Base-by-base conservation (phyloP, 2,888 invertebrate species). In the Embidobia sp. region DNA sequence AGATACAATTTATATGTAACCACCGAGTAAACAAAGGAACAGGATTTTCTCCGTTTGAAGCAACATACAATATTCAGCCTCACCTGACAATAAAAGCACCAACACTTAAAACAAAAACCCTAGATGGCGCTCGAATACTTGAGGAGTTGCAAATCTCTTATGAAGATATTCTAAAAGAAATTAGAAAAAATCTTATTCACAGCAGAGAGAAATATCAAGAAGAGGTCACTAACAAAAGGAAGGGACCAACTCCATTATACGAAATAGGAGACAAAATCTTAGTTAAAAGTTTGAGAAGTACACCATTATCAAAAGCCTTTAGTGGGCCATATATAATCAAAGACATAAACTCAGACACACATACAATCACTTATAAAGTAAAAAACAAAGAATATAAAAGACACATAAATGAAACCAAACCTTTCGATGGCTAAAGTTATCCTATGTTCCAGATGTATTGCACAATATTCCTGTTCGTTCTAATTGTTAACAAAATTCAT, bases 371-470 rank as follows among this genome's bases (percentile, higher is more conserved):
- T 7, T 48, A 48, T 13, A 48, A 48, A 48, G n/a, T n/a, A n/a
- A n/a, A n/a, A n/a, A 27, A 27, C 13, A 29, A 3, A 15, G 29
- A 48, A 48, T 8, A 48, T 3, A 13, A 16, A 15, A 7, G 49
- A 33, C 33, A 49, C n/a, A n/a, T n/a, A n/a, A 49, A 49, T 19
- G 49, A 49, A 8, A 49, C 49, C 1, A 49, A 49, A 33, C 49
- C 49, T 22, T 49, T 49, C 11, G 31, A 49, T 10, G 33, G 19
- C 7, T 49, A 49, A 49, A 8, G 2, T 2, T n/a, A n/a, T 6
- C n/a, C 7, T 31, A 4, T 33, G 5, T 19, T n/a, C 33, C 33
- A 31, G 31, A 49, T 10, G 33, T 31, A 33, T 26, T 1, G 11
- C 7, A 22, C 10, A 16, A 1, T 6, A 16, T 40, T 40, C 2